Conservation (phyloP, 1,140 invertebrate species). For the Heliconius eleuchia region DNA sequence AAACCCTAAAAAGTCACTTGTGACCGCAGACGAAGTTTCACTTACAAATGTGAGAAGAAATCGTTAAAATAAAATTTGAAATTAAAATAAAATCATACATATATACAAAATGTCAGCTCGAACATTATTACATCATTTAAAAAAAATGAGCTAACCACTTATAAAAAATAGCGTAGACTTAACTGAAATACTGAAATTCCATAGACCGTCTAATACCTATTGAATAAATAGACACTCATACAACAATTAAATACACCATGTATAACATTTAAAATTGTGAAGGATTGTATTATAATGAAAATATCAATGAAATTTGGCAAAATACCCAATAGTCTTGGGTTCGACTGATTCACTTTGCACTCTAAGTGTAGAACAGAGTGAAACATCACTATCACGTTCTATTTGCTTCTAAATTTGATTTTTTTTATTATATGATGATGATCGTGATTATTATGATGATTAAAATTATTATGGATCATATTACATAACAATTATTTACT, state of each 20-base stretch:
- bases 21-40: constrained; percentile 1
- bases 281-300: not conserved
- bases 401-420: too few species aligned
- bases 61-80: not conserved
- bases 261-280: not conserved
- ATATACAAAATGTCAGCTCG: constrained; percentile 1
- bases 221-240: constrained; percentile 2
- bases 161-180: not conserved
- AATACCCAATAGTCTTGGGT: not conserved
- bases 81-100: not conserved
- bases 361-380: not conserved
- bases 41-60: constrained; percentile 2
- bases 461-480: not conserved
- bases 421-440: too few species aligned
- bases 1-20: not conserved
- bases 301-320: not conserved
- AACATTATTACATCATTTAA: too few species aligned
- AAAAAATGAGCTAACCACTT: not conserved
- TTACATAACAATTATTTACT: not conserved
- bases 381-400: too few species aligned
- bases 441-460: not conserved
- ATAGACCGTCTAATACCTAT: not conserved
- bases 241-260: not conserved
- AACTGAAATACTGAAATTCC: constrained; percentile 7
- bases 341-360: not conserved